Evolutionary conservation across 2,888 invertebrate species (phyloP), one percentile per base, ranked within the genome.

Genomic region (Anoplius nigerrimus): DNA sequence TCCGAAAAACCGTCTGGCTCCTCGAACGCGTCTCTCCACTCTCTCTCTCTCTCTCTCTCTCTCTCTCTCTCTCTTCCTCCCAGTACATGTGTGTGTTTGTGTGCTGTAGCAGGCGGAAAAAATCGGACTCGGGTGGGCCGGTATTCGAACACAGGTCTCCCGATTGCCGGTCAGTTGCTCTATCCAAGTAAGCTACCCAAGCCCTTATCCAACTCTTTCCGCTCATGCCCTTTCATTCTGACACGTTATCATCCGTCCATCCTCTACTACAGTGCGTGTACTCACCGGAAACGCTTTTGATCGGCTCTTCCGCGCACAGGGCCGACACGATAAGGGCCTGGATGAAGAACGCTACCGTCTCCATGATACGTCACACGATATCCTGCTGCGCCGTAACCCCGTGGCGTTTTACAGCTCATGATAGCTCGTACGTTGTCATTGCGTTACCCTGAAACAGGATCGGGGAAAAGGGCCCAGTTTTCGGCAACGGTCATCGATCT

Each of bases 351-450:
- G 82, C 83, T 82, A 84, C 78, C 79, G 81, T 80, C 82, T 83
- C 84, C 86, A 86, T 86, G 83, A 85, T 86, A 84, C 81, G 83
- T 80, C 70, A 79, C 81, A 74, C 82, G 80, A 84, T 83, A 76
- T 84, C 77, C 80, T 82, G 74, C 72, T 51, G 27, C 68, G 77
- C 76, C 79, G 71, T 80, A 75, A 74, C 75, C 75, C 75, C 79
- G 77, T 76, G 62, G 72, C 75, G 72, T 76, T 74, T 77, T 73
- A 80, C 74, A 81, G 75, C 72, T 84, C 86, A 86, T 86, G 81
- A 82, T 86, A 86, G 72, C 69, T 78, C 34, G 42, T 46, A 53
- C 73, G 69, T 72, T 78, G 62, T 72, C 80, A 82, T 81, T 82
- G 82, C 84, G 83, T 83, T 80, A 75, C 63, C 69, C 83, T 82